Percentiles rank a stretch among this genome's conserved stretches.
These are phyloP conservation scores for Lathronympha strigana DNA, from an alignment of 2,888 invertebrate genomes.

Conservation along the genomic window DNA sequence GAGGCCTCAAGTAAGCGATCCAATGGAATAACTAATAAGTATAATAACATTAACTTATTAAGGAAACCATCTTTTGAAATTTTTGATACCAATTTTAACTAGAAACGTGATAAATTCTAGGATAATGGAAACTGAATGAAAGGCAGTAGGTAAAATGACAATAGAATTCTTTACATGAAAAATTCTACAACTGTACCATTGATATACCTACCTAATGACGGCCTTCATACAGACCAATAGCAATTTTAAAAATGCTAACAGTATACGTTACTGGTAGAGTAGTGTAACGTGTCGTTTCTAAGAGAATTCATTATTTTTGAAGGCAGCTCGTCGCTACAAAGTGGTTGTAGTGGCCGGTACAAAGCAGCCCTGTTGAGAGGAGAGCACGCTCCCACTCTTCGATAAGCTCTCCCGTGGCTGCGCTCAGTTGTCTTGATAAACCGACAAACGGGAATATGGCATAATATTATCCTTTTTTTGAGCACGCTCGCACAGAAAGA, in stretches of 20 bases:
- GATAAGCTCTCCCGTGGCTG: slow-evolving; percentile 66
- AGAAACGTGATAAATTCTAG: neutral
- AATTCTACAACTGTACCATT: too few species aligned
- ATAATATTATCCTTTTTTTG: slow-evolving; percentile 24
- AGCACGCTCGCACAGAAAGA: too few species aligned
- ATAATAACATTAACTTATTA: slow-evolving; percentile 8
- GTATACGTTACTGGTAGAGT: neutral
- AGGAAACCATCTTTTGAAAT: neutral
- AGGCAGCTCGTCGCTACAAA: slow-evolving; percentile 59
- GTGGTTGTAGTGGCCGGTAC: slow-evolving; percentile 70
- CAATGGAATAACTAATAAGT: slow-evolving; percentile 16
- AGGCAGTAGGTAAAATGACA: too few species aligned
- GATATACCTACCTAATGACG: too few species aligned
- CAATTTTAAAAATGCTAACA: neutral
- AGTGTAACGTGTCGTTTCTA: slow-evolving; percentile 40
- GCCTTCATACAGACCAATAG: neutral
- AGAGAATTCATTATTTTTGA: slow-evolving; percentile 57
- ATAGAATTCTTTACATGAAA: too few species aligned
- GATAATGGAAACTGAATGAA: too few species aligned
- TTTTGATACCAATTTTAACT: neutral
- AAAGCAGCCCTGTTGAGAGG: slow-evolving; percentile 74
- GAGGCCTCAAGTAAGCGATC: neutral
- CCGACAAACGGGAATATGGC: slow-evolving; percentile 43
- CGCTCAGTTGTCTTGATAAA: slow-evolving; percentile 62
- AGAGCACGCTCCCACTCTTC: slow-evolving; percentile 69